Conservation (phyloP, 2,888 invertebrate species). For the Caenorhabditis drosophilae region DNA sequence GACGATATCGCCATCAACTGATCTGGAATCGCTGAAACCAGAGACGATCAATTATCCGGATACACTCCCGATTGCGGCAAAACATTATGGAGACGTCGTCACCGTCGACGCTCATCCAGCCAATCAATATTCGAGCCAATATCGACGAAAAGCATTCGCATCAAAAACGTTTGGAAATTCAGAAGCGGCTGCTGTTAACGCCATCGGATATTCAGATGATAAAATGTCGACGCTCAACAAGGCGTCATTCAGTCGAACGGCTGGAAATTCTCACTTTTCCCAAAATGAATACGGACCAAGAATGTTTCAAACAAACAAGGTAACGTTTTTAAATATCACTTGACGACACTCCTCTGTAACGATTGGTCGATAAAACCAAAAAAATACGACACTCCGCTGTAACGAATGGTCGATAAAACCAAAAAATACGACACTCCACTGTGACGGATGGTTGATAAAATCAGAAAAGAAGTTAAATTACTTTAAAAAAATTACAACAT, state of each 20-base stretch:
- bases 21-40: conserved; percentile 6
- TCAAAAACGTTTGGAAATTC: conserved; percentile 13
- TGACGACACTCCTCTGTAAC: too few species aligned
- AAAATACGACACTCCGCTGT: too few species aligned
- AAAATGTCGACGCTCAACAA: conserved; percentile 19
- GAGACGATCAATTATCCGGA: conserved; percentile 40
- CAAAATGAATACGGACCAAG: conserved; percentile 27
- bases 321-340: neutral
- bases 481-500: too few species aligned
- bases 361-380: too few species aligned
- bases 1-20: neutral
- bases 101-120: conserved; percentile 16
- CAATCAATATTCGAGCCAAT: conserved; percentile 29
- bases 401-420: too few species aligned
- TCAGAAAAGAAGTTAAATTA: too few species aligned
- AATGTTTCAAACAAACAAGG: conserved; percentile 35
- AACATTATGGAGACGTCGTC: conserved; percentile 34
- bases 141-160: conserved; percentile 29
- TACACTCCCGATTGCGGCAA: conserved; percentile 15
- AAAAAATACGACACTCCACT: too few species aligned
- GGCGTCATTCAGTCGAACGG: conserved; percentile 2
- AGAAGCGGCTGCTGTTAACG: neutral
- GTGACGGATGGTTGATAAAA: too few species aligned
- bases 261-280: too few species aligned
- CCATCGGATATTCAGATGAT: conserved; percentile 31